These are phyloP conservation scores for Thereva unica DNA, from an alignment of 2,888 invertebrate genomes.

Conservation along the genomic window DNA sequence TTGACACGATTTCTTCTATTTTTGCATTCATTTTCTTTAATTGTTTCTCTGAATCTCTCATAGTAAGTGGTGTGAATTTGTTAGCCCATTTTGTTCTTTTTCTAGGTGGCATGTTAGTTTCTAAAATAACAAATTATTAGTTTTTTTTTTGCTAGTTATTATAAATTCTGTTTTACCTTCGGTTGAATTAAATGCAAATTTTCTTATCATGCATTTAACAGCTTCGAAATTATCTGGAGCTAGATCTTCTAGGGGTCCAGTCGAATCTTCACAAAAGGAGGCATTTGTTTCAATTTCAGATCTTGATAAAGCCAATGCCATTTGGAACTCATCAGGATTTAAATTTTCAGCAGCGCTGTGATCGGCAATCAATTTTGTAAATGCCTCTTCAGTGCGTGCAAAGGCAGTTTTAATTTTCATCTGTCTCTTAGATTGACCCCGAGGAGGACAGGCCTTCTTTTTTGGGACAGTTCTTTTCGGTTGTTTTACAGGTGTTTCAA, in stretches of 20 bases:
- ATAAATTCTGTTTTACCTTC: neutral
- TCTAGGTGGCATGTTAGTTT: constrained; percentile 44
- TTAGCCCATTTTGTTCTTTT: constrained; percentile 54
- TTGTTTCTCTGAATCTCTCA: constrained; percentile 50
- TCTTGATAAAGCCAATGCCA: constrained; percentile 70
- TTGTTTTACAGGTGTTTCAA: constrained; percentile 22
- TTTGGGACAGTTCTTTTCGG: constrained; percentile 1
- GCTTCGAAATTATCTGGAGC: constrained; percentile 43
- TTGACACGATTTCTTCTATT: constrained; percentile 47
- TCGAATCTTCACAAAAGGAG: neutral
- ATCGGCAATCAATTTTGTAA: constrained; percentile 53
- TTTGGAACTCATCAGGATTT: constrained; percentile 68
- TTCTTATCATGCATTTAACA: constrained; percentile 63
- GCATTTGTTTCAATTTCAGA: constrained; percentile 56
- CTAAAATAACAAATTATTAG: constrained; percentile 49
- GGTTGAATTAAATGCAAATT: constrained; percentile 64
- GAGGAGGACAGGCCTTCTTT: neutral
- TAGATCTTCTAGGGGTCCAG: neutral
- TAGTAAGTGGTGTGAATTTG: constrained; percentile 54
- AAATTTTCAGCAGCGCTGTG: constrained; percentile 60
- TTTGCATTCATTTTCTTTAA: constrained; percentile 47
- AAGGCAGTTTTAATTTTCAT: constrained; percentile 52
- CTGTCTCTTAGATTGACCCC: constrained; percentile 46
- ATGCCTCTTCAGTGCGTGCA: constrained; percentile 53
- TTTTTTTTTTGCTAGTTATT: constrained; percentile 42